phyloP scores from a whole-genome alignment of 2,113 vertebrate genomes.

The Odontesthes bonariensis region DNA sequence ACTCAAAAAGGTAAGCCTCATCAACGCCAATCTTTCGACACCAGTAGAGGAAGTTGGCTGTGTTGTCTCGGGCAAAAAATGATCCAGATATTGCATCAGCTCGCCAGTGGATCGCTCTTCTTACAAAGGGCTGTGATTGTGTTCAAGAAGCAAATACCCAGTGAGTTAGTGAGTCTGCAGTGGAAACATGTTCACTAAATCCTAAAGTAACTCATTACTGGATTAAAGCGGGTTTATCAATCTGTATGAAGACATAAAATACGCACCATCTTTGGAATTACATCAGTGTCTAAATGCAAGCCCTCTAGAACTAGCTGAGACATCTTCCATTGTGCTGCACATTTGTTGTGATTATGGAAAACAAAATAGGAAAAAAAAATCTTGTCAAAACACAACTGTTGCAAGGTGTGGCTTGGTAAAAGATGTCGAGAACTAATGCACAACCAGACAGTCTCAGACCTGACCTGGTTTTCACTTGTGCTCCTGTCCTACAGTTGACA shows the following conservation, averaged over 20 bases:
- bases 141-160: slow-evolving; percentile 30
- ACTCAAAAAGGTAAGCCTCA: slow-evolving; percentile 96
- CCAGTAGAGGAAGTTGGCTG: slow-evolving; percentile 98
- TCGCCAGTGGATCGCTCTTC: slow-evolving; percentile 91
- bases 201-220: background rate
- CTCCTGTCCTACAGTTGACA: background rate
- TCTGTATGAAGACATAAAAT: background rate
- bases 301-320: background rate
- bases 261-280: background rate
- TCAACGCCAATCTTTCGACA: slow-evolving; percentile 95
- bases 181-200: slow-evolving; percentile 2
- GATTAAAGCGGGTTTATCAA: slow-evolving; percentile 3
- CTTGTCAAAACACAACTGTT: slow-evolving; percentile 10
- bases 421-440: background rate
- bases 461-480: slow-evolving; percentile 5
- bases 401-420: slow-evolving; percentile 3
- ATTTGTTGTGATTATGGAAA: background rate
- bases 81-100: slow-evolving; percentile 94
- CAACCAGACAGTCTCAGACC: background rate
- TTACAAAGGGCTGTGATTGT: slow-evolving; percentile 67
- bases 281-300: slow-evolving; percentile 5
- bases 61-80: slow-evolving; percentile 97
- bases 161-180: background rate
- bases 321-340: background rate
- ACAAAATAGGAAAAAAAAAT: background rate